These are phyloP conservation scores for Drosophila erecta DNA, from an alignment of 1,140 invertebrate species.

Conservation along the genomic window DNA sequence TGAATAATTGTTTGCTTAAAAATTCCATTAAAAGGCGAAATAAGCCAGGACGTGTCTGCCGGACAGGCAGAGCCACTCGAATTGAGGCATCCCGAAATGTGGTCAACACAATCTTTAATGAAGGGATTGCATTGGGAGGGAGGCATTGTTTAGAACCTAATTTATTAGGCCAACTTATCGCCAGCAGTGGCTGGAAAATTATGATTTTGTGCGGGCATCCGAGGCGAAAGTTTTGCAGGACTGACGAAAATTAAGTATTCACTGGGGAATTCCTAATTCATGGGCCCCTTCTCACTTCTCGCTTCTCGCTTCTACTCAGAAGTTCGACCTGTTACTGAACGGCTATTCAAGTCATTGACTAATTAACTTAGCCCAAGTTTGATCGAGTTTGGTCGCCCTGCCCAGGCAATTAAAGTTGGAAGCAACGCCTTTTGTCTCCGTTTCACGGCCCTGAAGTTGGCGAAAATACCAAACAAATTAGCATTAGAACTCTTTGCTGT, in stretches of 20 bases:
- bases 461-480: slow-evolving; percentile 60
- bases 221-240: slow-evolving; percentile 2
- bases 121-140: no score
- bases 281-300: neutral
- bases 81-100: slow-evolving; percentile 18
- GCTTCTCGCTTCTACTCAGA: neutral
- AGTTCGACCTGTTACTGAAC: slow-evolving; percentile 13
- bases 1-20: slow-evolving; percentile 58
- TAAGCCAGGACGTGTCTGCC: slow-evolving; percentile 34
- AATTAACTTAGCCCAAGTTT: slow-evolving; percentile 42
- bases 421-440: slow-evolving; percentile 8
- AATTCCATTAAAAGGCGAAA: slow-evolving; percentile 51
- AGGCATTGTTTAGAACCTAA: slow-evolving; percentile 6
- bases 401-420: slow-evolving; percentile 35
- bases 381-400: slow-evolving; percentile 34
- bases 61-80: neutral
- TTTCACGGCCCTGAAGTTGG: slow-evolving; percentile 6
- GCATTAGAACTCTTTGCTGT: slow-evolving; percentile 43
- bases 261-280: slow-evolving; percentile 23
- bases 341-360: slow-evolving; percentile 30
- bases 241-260: slow-evolving; percentile 27
- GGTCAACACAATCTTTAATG: neutral
- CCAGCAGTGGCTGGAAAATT: slow-evolving; percentile 8
- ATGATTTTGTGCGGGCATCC: slow-evolving; percentile 8
- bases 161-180: slow-evolving; percentile 26